Evolutionary conservation across 2,797 vertebrate genomes (phyloP).

Genomic region (Setipinna tenuifilis): DNA sequence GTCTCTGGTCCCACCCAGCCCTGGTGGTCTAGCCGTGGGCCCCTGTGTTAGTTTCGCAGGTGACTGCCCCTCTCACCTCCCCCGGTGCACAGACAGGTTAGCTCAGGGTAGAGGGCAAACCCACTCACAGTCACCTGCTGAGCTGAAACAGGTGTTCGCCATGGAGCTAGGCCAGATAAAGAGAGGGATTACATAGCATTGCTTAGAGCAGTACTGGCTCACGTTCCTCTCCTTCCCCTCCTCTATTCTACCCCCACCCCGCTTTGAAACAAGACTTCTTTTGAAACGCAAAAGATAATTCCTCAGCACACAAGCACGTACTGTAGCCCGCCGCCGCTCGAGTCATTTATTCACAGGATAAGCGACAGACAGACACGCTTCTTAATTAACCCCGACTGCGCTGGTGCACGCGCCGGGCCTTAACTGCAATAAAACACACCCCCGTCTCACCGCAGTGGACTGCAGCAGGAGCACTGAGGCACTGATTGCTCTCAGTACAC

Average conservation of each 20-base stretch:
- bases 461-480: background rate
- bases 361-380: background rate
- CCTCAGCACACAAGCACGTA: constrained; percentile 4
- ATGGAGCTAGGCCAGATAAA: background rate
- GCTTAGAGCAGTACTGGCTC: background rate
- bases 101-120: background rate
- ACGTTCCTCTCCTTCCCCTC: background rate
- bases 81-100: background rate
- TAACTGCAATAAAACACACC: background rate
- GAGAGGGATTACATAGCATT: background rate
- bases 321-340: background rate
- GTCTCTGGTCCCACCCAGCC: too few species aligned
- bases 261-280: background rate
- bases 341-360: background rate
- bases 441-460: background rate
- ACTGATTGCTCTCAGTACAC: background rate
- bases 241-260: too few species aligned
- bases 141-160: background rate
- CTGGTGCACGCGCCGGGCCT: background rate
- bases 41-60: background rate
- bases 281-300: background rate
- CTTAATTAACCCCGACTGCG: background rate
- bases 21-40: background rate
- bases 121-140: background rate
- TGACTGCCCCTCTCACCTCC: background rate